Conservation (phyloP, 2,888 invertebrate species). For the Mythimna lalbum region DNA sequence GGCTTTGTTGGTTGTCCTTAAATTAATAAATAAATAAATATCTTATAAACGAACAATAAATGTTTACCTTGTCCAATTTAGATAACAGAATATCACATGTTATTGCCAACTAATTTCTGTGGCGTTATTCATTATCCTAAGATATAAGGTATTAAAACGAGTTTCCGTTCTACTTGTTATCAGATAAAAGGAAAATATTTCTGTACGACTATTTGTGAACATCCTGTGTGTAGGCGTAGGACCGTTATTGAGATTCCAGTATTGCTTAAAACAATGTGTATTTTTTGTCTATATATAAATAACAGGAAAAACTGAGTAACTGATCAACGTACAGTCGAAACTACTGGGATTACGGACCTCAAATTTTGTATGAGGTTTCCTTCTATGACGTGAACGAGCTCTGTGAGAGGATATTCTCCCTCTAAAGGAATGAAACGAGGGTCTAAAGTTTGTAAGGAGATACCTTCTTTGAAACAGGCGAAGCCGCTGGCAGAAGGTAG, state of each 20-base stretch:
- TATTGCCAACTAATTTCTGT: background rate
- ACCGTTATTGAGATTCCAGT: slow-evolving; percentile 6
- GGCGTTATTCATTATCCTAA: background rate
- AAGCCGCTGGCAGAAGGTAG: no score
- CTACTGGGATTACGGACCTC: no score
- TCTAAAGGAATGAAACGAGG: no score
- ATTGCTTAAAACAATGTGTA: background rate
- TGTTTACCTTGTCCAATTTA: background rate
- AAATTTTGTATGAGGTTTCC: no score
- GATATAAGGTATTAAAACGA: background rate
- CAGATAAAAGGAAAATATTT: slow-evolving; percentile 16
- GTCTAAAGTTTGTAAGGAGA: no score
- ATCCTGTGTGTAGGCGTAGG: slow-evolving; percentile 1
- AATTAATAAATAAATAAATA: no score
- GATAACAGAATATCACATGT: background rate
- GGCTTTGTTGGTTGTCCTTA: no score
- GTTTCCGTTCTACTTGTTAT: slow-evolving; percentile 1
- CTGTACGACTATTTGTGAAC: background rate
- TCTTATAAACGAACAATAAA: background rate
- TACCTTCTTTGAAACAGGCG: no score
- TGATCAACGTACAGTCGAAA: no score
- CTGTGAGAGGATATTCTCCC: no score
- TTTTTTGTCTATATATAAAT: background rate
- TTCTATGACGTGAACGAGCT: no score
- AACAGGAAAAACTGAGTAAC: no score